A percentile compares a stretch with the other conserved stretches of the same genome.
These are phyloP conservation scores for Thunnus maccoyii DNA, from an alignment of 2,113 vertebrate genomes.

Conservation along the genomic window DNA sequence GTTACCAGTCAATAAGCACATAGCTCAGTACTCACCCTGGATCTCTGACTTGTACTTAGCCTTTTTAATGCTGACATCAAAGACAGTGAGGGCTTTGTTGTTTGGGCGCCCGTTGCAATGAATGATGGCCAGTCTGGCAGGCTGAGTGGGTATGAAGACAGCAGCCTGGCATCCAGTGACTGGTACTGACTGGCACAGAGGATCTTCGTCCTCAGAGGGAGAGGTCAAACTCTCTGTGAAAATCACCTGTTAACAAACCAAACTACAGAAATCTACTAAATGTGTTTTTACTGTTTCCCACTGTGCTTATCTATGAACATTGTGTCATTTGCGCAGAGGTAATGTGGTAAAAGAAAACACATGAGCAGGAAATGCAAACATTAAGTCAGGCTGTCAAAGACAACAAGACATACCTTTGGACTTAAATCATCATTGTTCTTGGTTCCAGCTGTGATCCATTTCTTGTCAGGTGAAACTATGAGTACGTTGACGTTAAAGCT, in stretches of 20 bases:
- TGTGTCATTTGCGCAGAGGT: neutral
- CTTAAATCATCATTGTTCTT: constrained; percentile 60
- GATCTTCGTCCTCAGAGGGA: constrained; percentile 71
- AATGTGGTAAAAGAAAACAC: constrained; percentile 7
- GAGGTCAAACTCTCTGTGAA: constrained; percentile 70
- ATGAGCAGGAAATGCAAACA: constrained; percentile 10
- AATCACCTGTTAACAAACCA: constrained; percentile 74
- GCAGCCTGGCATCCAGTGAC: constrained; percentile 63
- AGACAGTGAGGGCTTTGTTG: constrained; percentile 72
- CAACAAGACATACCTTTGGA: constrained; percentile 76
- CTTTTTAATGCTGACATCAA: constrained; percentile 79
- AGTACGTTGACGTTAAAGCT: constrained; percentile 67
- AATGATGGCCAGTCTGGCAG: constrained; percentile 79
- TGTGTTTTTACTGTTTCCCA: neutral
- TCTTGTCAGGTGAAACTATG: constrained; percentile 81
- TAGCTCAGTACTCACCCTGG: constrained; percentile 68
- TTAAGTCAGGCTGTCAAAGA: constrained; percentile 12
- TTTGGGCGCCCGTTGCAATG: neutral
- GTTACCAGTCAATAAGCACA: constrained; percentile 6
- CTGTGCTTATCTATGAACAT: constrained; percentile 2
- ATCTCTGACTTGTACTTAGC: constrained; percentile 76
- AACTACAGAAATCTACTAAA: neutral
- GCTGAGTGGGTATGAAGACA: constrained; percentile 81
- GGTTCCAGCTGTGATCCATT: constrained; percentile 73
- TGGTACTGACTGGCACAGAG: constrained; percentile 70